phyloP scores from a whole-genome alignment of 2,113 vertebrate genomes.

The Tiliqua scincoides region DNA sequence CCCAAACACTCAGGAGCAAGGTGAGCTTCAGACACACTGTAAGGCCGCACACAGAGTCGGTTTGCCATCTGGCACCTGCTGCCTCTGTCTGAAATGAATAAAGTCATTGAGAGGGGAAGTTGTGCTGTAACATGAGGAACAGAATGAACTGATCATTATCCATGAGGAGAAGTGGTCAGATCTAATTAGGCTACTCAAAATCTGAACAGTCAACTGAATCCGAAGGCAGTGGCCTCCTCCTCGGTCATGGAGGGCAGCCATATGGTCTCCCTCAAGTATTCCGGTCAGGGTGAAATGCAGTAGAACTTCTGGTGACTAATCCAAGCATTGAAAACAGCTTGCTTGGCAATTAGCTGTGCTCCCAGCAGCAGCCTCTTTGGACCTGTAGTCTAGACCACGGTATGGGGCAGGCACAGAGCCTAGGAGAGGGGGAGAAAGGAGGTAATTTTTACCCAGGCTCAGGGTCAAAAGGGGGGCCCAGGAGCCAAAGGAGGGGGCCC shows the following conservation, averaged over 20 bases:
- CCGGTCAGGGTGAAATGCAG: conserved; percentile 45
- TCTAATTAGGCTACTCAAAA: conserved; percentile 71
- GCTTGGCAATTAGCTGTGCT: neutral
- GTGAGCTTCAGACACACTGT: conserved; percentile 65
- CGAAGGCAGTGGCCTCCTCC: conserved; percentile 47
- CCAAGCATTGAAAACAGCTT: conserved; percentile 10
- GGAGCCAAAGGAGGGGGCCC: too few species aligned
- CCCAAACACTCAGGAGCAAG: conserved; percentile 61
- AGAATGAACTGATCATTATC: conserved; percentile 72
- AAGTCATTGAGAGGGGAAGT: conserved; percentile 66
- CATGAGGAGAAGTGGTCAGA: conserved; percentile 63
- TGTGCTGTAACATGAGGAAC: conserved; percentile 71
- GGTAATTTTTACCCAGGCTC: too few species aligned
- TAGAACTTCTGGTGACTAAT: conserved; percentile 31
- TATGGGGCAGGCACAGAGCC: too few species aligned
- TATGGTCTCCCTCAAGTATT: conserved; percentile 35
- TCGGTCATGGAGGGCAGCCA: conserved; percentile 36
- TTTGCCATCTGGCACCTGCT: conserved; percentile 80
- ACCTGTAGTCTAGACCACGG: too few species aligned
- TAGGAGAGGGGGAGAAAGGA: too few species aligned
- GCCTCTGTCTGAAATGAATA: conserved; percentile 67
- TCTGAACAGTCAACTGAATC: conserved; percentile 65
- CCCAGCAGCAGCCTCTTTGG: too few species aligned
- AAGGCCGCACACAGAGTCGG: conserved; percentile 54
- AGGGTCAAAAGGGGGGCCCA: too few species aligned